Evolutionary conservation across 2,797 vertebrate species (phyloP).

Genomic region (Orestias chungarensis): DNA sequence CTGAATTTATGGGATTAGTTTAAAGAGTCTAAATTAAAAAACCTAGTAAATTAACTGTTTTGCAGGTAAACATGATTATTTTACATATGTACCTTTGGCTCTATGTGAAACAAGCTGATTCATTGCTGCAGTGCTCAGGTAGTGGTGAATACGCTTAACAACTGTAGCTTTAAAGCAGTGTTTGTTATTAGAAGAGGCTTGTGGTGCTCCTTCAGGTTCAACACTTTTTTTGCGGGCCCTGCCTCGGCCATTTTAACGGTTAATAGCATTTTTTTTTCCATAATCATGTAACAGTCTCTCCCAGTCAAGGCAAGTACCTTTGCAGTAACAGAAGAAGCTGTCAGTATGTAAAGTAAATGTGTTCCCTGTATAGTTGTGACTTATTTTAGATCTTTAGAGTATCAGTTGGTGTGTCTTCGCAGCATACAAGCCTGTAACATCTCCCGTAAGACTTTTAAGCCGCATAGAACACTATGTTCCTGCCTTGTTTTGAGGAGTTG

Average conservation of each 20-base stretch:
- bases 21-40: too few relatives aligned
- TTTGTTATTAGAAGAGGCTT: too few relatives aligned
- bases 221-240: too few relatives aligned
- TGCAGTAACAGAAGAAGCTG: background rate
- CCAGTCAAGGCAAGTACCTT: background rate
- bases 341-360: conserved; percentile 2
- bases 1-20: too few relatives aligned
- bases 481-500: conserved; percentile 13
- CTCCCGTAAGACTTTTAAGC: conserved; percentile 17
- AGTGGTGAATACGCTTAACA: too few relatives aligned
- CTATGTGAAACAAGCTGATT: too few relatives aligned
- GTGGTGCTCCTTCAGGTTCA: too few relatives aligned
- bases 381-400: conserved; percentile 1
- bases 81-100: too few relatives aligned
- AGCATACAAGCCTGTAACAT: conserved; percentile 22
- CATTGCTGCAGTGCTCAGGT: too few relatives aligned
- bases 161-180: too few relatives aligned
- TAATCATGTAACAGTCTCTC: background rate
- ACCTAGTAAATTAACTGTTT: too few relatives aligned
- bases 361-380: conserved; percentile 8
- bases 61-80: too few relatives aligned
- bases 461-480: conserved; percentile 29
- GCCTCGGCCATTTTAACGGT: background rate
- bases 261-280: background rate
- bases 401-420: conserved; percentile 26